These are phyloP conservation scores for Liparis tanakae DNA, from an alignment of 2,797 vertebrate genomes.

Conservation along the genomic window DNA sequence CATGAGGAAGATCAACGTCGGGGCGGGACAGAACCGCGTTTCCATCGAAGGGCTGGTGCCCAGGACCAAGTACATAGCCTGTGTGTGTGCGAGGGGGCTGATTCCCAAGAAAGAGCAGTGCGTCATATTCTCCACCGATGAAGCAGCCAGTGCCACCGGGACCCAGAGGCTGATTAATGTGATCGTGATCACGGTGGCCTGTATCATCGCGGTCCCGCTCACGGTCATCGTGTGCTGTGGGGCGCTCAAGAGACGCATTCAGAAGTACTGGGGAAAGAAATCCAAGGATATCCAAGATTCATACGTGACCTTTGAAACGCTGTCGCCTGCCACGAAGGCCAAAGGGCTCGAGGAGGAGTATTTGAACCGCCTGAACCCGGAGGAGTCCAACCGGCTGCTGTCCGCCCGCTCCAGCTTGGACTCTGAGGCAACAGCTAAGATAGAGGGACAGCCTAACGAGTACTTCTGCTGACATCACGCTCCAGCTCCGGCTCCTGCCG, in stretches of 20 bases:
- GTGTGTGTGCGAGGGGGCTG: slow-evolving; percentile 90
- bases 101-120: slow-evolving; percentile 96
- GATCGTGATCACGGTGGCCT: slow-evolving; percentile 95
- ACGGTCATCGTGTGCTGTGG: slow-evolving; percentile 95
- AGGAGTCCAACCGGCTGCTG: slow-evolving; percentile 93
- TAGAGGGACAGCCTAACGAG: slow-evolving; percentile 89
- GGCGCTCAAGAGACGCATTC: slow-evolving; percentile 91
- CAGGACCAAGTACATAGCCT: slow-evolving; percentile 95
- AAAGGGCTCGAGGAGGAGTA: slow-evolving; percentile 87
- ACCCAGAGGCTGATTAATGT: slow-evolving; percentile 96
- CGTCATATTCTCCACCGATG: slow-evolving; percentile 96
- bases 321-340: slow-evolving; percentile 85
- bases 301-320: slow-evolving; percentile 92
- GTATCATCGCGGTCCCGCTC: slow-evolving; percentile 92
- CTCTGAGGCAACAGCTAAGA: slow-evolving; percentile 88
- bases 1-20: slow-evolving; percentile 90
- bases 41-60: slow-evolving; percentile 90
- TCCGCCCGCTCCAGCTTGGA: slow-evolving; percentile 94
- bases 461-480: slow-evolving; percentile 93
- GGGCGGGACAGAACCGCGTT: slow-evolving; percentile 89
- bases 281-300: slow-evolving; percentile 90
- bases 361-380: slow-evolving; percentile 86
- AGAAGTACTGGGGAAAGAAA: slow-evolving; percentile 86
- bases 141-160: slow-evolving; percentile 90
- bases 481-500: slow-evolving; percentile 79